Base-by-base conservation (phyloP, 2,113 vertebrate genomes). In the Zosterops lateralis region DNA sequence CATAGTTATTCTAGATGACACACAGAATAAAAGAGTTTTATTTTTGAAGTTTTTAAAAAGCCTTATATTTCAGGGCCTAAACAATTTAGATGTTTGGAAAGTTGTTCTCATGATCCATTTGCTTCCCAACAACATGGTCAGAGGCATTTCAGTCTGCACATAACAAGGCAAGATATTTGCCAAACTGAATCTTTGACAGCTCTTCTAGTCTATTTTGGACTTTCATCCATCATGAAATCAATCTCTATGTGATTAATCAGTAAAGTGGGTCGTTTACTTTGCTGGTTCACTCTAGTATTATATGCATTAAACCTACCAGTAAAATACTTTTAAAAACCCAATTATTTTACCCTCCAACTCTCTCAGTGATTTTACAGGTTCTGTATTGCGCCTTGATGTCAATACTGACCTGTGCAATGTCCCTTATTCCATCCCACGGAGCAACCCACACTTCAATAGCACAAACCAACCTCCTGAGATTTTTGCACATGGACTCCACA, bases 401-500 rank as follows among this genome's bases (percentile, higher is more conserved):
- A 99, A 99, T 90, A 98, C 98, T 22, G 98, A 99, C 79, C 91
- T 97, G 88, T 99, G 99, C 92, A 96, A 91, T 1, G 98, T 98
- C 38, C 98, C 98, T 14, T 99, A 99, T 45, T 98, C 98, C 89
- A 99, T 99, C 90, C 99, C 99, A 3, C 95, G 96, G 90, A 98
- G 98, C 97, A 99, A 99, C 94, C 99, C 99, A 3, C 99, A 99
- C 94, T 99, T 99, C 96, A 99, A 99, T 56, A 99, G 99, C 97
- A 99, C 99, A 95, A 99, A 99, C 96, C 99, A 99, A 86, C 99
- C 99, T 25, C 99, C 99, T 6, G 99, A 99, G 97, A 99, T 99
- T 62, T 99, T 99, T 97, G 99, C 99, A 47, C 99, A 99, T 24
- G 99, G 99, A 68, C 98, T 99, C 77, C 99, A 99, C 82, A 99